These are phyloP conservation scores for Eupithecia tripunctaria DNA, from an alignment of 2,888 invertebrate genomes.

Conservation along the genomic window DNA sequence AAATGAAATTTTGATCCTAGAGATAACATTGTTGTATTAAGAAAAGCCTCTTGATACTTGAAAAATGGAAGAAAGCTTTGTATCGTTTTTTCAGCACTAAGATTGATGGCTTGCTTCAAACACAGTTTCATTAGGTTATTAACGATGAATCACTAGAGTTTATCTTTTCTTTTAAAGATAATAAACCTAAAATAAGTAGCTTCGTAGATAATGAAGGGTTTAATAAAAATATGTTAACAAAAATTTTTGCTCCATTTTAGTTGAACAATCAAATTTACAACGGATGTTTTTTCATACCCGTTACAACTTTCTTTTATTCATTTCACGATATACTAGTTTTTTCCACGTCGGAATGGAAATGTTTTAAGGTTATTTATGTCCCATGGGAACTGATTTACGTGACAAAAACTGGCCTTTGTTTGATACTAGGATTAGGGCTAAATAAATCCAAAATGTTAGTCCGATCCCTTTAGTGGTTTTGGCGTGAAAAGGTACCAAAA, in stretches of 20 bases:
- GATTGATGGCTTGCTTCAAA: conserved; percentile 41
- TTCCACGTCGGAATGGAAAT: too few relatives aligned
- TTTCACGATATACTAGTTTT: neutral
- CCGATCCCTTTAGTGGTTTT: too few relatives aligned
- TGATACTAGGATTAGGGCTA: too few relatives aligned
- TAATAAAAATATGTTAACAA: neutral
- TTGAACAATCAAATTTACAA: neutral
- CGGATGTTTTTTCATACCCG: neutral
- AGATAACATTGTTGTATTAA: neutral
- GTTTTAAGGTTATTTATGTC: too few relatives aligned
- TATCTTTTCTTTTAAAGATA: conserved; percentile 3
- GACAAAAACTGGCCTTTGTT: too few relatives aligned
- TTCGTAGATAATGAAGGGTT: neutral
- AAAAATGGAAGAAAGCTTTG: conserved; percentile 31
- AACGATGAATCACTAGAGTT: conserved; percentile 53
- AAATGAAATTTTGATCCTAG: neutral
- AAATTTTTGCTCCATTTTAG: neutral
- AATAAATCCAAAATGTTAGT: too few relatives aligned
- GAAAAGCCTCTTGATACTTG: conserved; percentile 16
- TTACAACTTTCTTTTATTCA: neutral
- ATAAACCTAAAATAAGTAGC: neutral
- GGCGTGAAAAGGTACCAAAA: too few relatives aligned
- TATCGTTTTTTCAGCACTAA: conserved; percentile 39
- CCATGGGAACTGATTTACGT: too few relatives aligned
- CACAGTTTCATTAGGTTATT: conserved; percentile 34